Evolutionary conservation across 2,113 vertebrate genomes (phyloP).

Genomic region (Coracopsis vasa): DNA sequence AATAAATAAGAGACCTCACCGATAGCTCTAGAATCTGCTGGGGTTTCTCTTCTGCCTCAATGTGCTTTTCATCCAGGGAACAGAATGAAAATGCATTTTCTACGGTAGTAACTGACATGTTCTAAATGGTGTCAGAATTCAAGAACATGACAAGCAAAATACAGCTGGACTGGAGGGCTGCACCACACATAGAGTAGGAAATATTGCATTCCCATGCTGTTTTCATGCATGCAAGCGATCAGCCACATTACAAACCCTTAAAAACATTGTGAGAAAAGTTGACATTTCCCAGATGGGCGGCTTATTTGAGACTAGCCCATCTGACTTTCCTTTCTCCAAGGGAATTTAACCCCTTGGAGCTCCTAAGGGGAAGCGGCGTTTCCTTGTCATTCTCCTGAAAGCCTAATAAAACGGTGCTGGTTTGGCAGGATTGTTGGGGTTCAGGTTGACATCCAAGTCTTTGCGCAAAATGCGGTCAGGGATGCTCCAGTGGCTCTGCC

Average conservation of each 20-base stretch:
- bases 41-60: slow-evolving; percentile 10
- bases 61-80: slow-evolving; percentile 37
- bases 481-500: not conserved
- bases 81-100: slow-evolving; percentile 67
- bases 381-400: not conserved
- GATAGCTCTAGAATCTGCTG: slow-evolving; percentile 13
- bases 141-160: slow-evolving; percentile 75
- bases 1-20: not conserved
- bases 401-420: not conserved
- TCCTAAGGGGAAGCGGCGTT: not conserved
- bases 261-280: slow-evolving; percentile 58
- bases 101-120: slow-evolving; percentile 57
- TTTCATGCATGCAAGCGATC: slow-evolving; percentile 69
- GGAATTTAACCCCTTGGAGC: slow-evolving; percentile 63
- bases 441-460: not conserved
- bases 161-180: slow-evolving; percentile 70
- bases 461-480: not conserved
- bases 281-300: slow-evolving; percentile 71
- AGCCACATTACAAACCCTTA: slow-evolving; percentile 68
- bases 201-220: slow-evolving; percentile 73
- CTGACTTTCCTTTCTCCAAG: slow-evolving; percentile 47
- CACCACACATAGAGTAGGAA: slow-evolving; percentile 72
- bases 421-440: not conserved
- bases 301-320: slow-evolving; percentile 51
- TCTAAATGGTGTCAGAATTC: slow-evolving; percentile 70